phyloP scores from a whole-genome alignment of 1,140 invertebrate genomes.

The Drosophila orena region DNA sequence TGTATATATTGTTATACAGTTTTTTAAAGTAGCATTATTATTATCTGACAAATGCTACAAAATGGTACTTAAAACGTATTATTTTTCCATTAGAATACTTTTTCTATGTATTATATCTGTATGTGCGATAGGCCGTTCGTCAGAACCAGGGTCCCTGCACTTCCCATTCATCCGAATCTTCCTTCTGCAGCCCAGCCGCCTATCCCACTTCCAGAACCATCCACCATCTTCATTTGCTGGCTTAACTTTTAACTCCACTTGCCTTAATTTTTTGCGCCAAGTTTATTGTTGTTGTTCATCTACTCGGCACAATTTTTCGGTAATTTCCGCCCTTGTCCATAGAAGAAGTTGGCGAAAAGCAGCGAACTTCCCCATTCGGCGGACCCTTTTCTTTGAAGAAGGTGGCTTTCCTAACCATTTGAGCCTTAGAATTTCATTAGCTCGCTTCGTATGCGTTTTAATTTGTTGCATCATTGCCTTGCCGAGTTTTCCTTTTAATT shows the following conservation, averaged over 20 bases:
- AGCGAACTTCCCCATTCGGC: constrained; percentile 20
- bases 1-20: too few relatives aligned
- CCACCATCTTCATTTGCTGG: constrained; percentile 75
- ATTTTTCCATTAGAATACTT: too few relatives aligned
- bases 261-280: constrained; percentile 72
- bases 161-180: constrained; percentile 5
- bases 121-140: constrained; percentile 65
- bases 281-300: constrained; percentile 69
- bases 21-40: too few relatives aligned
- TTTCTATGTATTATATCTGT: constrained; percentile 24
- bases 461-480: constrained; percentile 79
- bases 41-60: too few relatives aligned
- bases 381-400: neutral
- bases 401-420: constrained; percentile 21
- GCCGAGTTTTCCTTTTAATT: constrained; percentile 64
- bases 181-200: constrained; percentile 5
- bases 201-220: constrained; percentile 24
- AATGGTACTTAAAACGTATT: too few relatives aligned
- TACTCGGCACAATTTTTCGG: constrained; percentile 70
- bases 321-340: constrained; percentile 67
- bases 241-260: constrained; percentile 81
- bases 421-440: constrained; percentile 72
- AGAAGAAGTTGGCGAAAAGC: constrained; percentile 4
- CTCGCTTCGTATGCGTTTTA: constrained; percentile 63
- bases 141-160: constrained; percentile 31